Evolutionary conservation across 1,140 invertebrate species (phyloP).

Genomic region (Anastatus disparis): DNA sequence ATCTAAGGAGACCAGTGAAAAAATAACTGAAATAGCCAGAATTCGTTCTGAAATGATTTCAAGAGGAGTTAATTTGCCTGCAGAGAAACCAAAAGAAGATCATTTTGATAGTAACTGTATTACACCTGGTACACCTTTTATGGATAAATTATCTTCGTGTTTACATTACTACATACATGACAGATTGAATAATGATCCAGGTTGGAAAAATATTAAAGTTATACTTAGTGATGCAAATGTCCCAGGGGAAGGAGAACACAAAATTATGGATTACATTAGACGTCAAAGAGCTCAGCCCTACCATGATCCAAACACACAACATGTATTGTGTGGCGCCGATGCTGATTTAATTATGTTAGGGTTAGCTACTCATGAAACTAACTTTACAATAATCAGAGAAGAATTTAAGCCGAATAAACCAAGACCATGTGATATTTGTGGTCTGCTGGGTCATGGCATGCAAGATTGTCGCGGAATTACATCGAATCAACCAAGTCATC

Average conservation of each 20-base stretch:
- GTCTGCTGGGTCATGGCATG: conserved; percentile 95
- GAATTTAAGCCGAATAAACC: conserved; percentile 99
- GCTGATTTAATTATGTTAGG: conserved; percentile 98
- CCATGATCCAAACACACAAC: conserved; percentile 97
- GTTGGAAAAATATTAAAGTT: conserved; percentile 94
- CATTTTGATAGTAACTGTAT: conserved; percentile 99
- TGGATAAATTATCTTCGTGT: conserved; percentile 93
- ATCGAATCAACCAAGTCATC: conserved; percentile 64
- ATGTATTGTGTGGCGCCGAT: conserved; percentile 98
- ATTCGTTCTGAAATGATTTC: conserved; percentile 79
- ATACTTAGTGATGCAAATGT: conserved; percentile 99
- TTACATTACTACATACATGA: conserved; percentile 97
- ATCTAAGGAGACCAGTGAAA: conserved; percentile 94
- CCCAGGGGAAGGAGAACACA: conserved; percentile 98
- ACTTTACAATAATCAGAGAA: conserved; percentile 98
- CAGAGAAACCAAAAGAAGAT: conserved; percentile 88
- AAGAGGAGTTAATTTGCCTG: conserved; percentile 86
- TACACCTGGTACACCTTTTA: conserved; percentile 98
- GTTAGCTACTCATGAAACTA: conserved; percentile 97
- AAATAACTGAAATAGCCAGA: conserved; percentile 84
- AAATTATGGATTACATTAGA: conserved; percentile 99
- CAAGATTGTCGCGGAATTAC: conserved; percentile 88
- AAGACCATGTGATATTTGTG: conserved; percentile 95
- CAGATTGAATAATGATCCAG: conserved; percentile 91
- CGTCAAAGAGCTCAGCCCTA: conserved; percentile 93